Evolutionary conservation across 1,140 invertebrate species (phyloP).

Genomic region (Drosophila ambigua): DNA sequence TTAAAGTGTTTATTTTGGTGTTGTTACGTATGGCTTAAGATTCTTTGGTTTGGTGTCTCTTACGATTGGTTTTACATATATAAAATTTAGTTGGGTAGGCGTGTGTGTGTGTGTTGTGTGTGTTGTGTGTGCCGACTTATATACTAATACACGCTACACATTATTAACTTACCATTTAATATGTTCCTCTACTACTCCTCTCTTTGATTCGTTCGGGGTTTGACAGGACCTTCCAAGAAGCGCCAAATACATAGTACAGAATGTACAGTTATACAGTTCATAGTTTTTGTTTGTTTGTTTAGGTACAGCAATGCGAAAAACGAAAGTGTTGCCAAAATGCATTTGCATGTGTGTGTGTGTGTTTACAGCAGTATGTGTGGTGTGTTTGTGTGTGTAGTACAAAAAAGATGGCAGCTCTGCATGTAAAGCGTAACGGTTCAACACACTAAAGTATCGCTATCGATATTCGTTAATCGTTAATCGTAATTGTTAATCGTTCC

Average conservation of each 20-base stretch:
- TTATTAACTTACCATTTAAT: slow-evolving; percentile 77
- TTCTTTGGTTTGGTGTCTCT: slow-evolving; percentile 66
- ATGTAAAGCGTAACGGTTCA: slow-evolving; percentile 72
- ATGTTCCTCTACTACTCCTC: slow-evolving; percentile 44
- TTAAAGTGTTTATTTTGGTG: slow-evolving; percentile 20
- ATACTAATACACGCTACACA: slow-evolving; percentile 71
- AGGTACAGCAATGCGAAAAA: slow-evolving; percentile 78
- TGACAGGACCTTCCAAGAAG: slow-evolving; percentile 71
- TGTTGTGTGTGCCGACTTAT: slow-evolving; percentile 51
- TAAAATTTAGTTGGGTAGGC: slow-evolving; percentile 75
- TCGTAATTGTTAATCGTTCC: slow-evolving; percentile 23
- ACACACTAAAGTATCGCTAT: slow-evolving; percentile 56
- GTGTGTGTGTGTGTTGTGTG: slow-evolving; percentile 44
- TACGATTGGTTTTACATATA: slow-evolving; percentile 40
- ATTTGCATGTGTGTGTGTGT: slow-evolving; percentile 38
- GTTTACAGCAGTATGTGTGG: slow-evolving; percentile 23
- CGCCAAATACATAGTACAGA: slow-evolving; percentile 66
- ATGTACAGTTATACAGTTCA: slow-evolving; percentile 70
- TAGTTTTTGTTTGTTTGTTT: slow-evolving; percentile 44
- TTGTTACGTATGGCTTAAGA: slow-evolving; percentile 65
- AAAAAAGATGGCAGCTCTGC: slow-evolving; percentile 69
- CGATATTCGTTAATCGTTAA: slow-evolving; percentile 24
- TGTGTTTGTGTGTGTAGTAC: slow-evolving; percentile 42
- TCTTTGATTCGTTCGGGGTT: slow-evolving; percentile 49
- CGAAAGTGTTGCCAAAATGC: slow-evolving; percentile 64